phyloP scores from a whole-genome alignment of 2,888 invertebrate species.

The Trisateles emortualis region DNA sequence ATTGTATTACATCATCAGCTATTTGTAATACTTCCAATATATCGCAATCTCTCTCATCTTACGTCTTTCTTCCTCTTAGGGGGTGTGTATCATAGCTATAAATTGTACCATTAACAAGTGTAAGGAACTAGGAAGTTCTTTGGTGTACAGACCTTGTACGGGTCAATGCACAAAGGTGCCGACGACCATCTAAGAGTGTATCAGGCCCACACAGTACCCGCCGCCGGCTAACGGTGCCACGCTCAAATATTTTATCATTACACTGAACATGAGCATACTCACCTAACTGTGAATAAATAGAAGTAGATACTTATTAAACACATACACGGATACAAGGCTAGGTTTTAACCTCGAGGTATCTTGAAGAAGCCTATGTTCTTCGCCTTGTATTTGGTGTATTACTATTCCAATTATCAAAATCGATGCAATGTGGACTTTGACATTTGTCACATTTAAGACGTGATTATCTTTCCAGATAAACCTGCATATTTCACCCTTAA shows the following conservation, averaged over 20 bases:
- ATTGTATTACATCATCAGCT: slow-evolving; percentile 36
- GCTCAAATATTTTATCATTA: slow-evolving; percentile 73
- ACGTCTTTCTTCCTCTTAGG: too few relatives aligned
- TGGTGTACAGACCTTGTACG: slow-evolving; percentile 72
- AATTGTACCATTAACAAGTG: slow-evolving; percentile 63
- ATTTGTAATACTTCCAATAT: slow-evolving; percentile 11
- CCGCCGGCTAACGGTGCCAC: slow-evolving; percentile 67
- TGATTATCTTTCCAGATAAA: too few relatives aligned
- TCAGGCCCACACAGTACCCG: slow-evolving; percentile 50
- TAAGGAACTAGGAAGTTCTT: slow-evolving; percentile 63
- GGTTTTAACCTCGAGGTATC: slow-evolving; percentile 26
- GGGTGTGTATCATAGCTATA: slow-evolving; percentile 25
- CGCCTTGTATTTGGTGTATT: too few relatives aligned
- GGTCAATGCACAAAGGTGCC: slow-evolving; percentile 83
- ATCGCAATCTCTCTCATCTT: slow-evolving; percentile 10
- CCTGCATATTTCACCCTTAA: too few relatives aligned
- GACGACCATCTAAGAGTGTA: slow-evolving; percentile 63
- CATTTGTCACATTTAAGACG: too few relatives aligned
- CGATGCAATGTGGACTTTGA: too few relatives aligned
- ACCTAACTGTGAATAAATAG: slow-evolving; percentile 48
- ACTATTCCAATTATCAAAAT: too few relatives aligned
- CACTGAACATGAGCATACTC: slow-evolving; percentile 38
- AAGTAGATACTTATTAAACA: slow-evolving; percentile 18
- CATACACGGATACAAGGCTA: slow-evolving; percentile 3
- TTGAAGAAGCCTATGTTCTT: too few relatives aligned